Base-by-base conservation (phyloP, 1,140 invertebrate species). In the Papilio dardanus region DNA sequence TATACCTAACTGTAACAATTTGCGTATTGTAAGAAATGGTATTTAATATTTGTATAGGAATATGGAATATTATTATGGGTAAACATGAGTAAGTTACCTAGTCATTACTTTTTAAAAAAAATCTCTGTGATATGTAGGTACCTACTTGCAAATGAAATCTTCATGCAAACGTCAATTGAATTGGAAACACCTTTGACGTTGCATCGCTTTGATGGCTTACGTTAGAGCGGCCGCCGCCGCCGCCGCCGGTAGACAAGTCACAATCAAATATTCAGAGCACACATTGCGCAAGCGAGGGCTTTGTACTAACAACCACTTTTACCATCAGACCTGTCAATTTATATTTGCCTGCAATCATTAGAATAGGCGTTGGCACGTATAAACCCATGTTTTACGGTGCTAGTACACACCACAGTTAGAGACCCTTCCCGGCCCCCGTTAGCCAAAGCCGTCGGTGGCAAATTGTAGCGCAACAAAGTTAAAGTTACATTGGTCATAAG, bases 301-400 rank as follows among this genome's bases (percentile, higher is more conserved):
- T 83, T 78, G 77, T 86, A 65, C 77, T 87, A 90, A 91, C 86
- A 86, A 89, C 86, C 85, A 91, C 88, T 88, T 88, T 88, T 82
- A 79, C 82, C 74, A 81, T 86, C 86, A 77, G 77, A 81, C 69
- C 88, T 91, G 91, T 93, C 91, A 93, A 86, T 92, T 91, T 88
- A 79, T 88, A 92, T 93, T 93, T 90, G 89, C 86, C 80, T 92
- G 85, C 86, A 87, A 83, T 88, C 83, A 86, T 87, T 88, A 89
- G 88, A 84, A 83, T 82, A 80, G 78, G 80, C 81, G 82, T 86
- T 74, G 78, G 81, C 77, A 81, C 77, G 78, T 84, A 81, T 69
- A 33, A 71, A 71, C 42, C 69, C 40, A 71, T 50, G 37, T 50
- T 71, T 71, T 28, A 30, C 30, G 28, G 16, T 28, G 31, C 67